A percentile compares a stretch with the other conserved stretches of the same genome.
phyloP scores from a whole-genome alignment of 2,888 invertebrate species.

The Pammene aurita region DNA sequence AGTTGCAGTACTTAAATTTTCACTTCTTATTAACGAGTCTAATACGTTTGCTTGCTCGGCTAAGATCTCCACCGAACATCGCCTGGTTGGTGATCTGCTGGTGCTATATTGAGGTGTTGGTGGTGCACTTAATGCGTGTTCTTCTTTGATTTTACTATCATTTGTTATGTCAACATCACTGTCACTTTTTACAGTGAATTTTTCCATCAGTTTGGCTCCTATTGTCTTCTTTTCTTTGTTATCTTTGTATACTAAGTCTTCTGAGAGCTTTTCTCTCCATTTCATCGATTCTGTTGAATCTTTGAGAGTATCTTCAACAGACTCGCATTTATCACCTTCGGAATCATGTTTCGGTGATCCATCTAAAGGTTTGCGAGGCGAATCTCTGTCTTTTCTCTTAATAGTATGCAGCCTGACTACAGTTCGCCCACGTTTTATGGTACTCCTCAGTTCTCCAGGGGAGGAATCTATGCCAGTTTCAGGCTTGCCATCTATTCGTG shows the following conservation, averaged over 20 bases:
- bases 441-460: slow-evolving; percentile 73
- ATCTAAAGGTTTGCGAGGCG: slow-evolving; percentile 67
- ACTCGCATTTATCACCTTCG: slow-evolving; percentile 25
- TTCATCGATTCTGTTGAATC: slow-evolving; percentile 49
- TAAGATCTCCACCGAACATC: slow-evolving; percentile 83
- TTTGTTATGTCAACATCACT: slow-evolving; percentile 49
- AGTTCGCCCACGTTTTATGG: slow-evolving; percentile 88
- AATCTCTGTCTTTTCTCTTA: slow-evolving; percentile 76
- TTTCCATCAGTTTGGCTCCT: slow-evolving; percentile 89
- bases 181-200: slow-evolving; percentile 85
- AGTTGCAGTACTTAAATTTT: slow-evolving; percentile 76
- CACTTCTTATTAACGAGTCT: slow-evolving; percentile 79
- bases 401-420: slow-evolving; percentile 89
- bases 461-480: slow-evolving; percentile 74
- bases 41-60: slow-evolving; percentile 82
- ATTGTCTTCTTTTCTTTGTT: slow-evolving; percentile 86
- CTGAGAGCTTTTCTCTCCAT: slow-evolving; percentile 86
- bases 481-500: slow-evolving; percentile 75
- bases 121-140: slow-evolving; percentile 44
- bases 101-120: slow-evolving; percentile 44
- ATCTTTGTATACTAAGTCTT: slow-evolving; percentile 79
- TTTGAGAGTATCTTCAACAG: slow-evolving; percentile 34
- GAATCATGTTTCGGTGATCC: slow-evolving; percentile 39
- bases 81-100: slow-evolving; percentile 69
- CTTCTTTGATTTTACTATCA: slow-evolving; percentile 39